Percentiles rank a stretch among this genome's conserved stretches.
These are phyloP conservation scores for Squalus acanthias DNA, from an alignment of 2,797 vertebrate species.

Conservation along the genomic window DNA sequence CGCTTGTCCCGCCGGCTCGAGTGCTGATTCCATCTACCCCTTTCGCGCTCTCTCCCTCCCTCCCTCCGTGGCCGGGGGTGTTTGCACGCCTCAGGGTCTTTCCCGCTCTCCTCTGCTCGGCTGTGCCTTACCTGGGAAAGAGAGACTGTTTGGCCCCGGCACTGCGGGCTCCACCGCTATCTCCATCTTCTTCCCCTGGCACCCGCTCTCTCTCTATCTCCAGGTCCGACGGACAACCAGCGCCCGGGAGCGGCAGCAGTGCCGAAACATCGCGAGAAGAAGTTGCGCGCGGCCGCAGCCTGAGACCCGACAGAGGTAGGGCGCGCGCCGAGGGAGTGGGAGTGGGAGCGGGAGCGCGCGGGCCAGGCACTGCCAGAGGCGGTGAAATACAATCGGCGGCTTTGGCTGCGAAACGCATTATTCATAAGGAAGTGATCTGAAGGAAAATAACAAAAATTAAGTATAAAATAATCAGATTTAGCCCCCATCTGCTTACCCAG, in stretches of 20 bases:
- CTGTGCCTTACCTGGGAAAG: background rate
- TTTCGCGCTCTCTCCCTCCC: too few relatives aligned
- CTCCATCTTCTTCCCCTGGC: background rate
- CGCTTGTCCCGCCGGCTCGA: too few relatives aligned
- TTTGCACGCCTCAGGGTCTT: background rate
- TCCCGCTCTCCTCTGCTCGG: background rate
- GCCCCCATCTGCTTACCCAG: background rate
- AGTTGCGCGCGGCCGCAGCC: background rate
- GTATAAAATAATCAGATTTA: background rate
- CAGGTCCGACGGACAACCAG: background rate
- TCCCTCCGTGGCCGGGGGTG: too few relatives aligned
- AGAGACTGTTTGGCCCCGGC: too few relatives aligned
- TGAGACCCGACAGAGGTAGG: background rate
- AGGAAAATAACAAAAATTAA: background rate
- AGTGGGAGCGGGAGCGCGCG: background rate
- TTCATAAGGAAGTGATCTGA: background rate
- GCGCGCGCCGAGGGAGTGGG: background rate
- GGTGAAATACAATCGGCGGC: background rate
- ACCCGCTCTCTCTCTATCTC: background rate
- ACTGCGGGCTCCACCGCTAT: too few relatives aligned
- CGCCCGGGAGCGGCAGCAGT: background rate
- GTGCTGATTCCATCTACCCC: too few relatives aligned
- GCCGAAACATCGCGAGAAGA: slow-evolving; percentile 18
- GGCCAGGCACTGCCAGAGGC: background rate
- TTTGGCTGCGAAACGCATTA: background rate